Conservation (phyloP, 1,140 invertebrate genomes). For the Trichonephila clavata region DNA sequence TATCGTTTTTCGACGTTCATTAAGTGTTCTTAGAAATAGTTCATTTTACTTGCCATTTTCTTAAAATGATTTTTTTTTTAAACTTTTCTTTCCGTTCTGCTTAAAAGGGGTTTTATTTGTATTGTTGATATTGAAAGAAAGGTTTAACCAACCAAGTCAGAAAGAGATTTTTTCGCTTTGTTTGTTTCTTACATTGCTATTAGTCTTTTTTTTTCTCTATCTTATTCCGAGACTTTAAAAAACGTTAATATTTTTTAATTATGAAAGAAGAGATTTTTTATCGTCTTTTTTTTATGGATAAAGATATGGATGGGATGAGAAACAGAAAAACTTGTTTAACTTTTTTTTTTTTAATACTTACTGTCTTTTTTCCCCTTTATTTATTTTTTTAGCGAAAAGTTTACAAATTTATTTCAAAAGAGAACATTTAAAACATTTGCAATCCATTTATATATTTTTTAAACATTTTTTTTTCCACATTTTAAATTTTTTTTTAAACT, state of each 20-base stretch:
- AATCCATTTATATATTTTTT: too few species aligned
- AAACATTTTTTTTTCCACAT: too few species aligned
- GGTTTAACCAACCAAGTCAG: constrained; percentile 66
- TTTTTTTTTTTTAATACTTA: too few species aligned
- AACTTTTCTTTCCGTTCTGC: not conserved
- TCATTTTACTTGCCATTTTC: constrained; percentile 58
- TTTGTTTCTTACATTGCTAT: constrained; percentile 27
- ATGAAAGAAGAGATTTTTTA: not conserved
- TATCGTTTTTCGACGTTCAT: constrained; percentile 73
- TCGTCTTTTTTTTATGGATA: not conserved
- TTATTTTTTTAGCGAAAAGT: not conserved
- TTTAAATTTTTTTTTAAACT: not conserved
- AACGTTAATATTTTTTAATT: constrained; percentile 31
- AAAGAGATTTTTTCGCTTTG: not conserved
- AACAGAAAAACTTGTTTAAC: not conserved
- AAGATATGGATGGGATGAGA: not conserved
- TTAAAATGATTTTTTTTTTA: constrained; percentile 40
- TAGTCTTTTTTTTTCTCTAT: not conserved
- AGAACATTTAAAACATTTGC: not conserved
- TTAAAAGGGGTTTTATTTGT: not conserved
- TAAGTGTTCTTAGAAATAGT: constrained; percentile 67
- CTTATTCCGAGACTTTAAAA: not conserved
- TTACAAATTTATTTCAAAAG: not conserved
- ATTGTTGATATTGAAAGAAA: constrained; percentile 6
- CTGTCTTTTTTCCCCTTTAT: too few species aligned